Conservation (phyloP, 2,888 invertebrate species). For the Hirtodrosophila cameraria region DNA sequence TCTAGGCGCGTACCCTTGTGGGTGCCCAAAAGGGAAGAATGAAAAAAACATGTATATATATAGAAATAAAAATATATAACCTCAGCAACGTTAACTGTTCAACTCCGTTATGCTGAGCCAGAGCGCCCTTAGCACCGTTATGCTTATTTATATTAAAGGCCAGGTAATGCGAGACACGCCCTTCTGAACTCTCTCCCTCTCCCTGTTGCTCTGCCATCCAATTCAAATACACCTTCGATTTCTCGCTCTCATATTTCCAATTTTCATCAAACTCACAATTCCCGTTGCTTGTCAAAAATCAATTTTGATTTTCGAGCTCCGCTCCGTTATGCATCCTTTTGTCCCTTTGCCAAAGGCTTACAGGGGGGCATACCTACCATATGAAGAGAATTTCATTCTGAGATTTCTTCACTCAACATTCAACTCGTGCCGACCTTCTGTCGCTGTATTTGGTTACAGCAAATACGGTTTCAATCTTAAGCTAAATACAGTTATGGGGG, state of each 20-base stretch:
- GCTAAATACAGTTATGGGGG: slow-evolving; percentile 52
- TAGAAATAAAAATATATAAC: no score
- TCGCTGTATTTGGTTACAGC: slow-evolving; percentile 61
- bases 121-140: slow-evolving; percentile 53
- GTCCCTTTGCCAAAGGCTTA: slow-evolving; percentile 20
- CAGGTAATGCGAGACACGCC: slow-evolving; percentile 74
- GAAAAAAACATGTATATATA: no score
- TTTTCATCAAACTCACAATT: slow-evolving; percentile 28
- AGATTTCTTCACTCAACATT: neutral
- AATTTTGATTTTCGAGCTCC: slow-evolving; percentile 45
- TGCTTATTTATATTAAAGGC: slow-evolving; percentile 71
- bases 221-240: slow-evolving; percentile 66
- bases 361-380: no score
- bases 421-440: slow-evolving; percentile 35
- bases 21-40: slow-evolving; percentile 27
- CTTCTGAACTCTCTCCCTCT: slow-evolving; percentile 5
- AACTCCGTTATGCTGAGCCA: slow-evolving; percentile 55
- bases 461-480: slow-evolving; percentile 16
- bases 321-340: slow-evolving; percentile 43
- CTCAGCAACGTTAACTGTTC: slow-evolving; percentile 54
- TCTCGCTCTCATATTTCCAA: slow-evolving; percentile 58
- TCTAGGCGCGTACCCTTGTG: slow-evolving; percentile 55
- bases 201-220: slow-evolving; percentile 1
- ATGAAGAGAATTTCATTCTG: slow-evolving; percentile 12
- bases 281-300: slow-evolving; percentile 66